Base-by-base conservation (phyloP, 2,113 vertebrate species). In the Megaceryle maxima region DNA sequence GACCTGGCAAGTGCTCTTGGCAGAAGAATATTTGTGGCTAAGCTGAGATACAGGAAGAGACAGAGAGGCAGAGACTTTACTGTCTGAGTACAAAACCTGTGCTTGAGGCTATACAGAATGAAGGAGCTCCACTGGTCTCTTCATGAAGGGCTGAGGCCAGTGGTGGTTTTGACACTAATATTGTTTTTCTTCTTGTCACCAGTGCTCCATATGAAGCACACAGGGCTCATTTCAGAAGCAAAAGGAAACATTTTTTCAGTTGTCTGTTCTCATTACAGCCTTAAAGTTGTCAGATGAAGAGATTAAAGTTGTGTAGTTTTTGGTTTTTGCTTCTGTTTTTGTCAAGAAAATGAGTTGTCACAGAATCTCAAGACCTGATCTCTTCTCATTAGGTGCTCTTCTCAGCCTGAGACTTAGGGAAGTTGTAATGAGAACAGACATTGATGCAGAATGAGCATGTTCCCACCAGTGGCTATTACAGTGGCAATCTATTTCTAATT, bases 291-390 rank as follows among this genome's bases (percentile, higher is more conserved):
- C 91, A 33, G 57, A 87, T 56, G 56, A 91, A 78, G 35, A 89
- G 80, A 94, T 97, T 95, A 95, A 66, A 74, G 31, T 48, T 89
- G 59, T 83, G 81, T 90, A 44, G 0, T 68, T 95, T 73, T 93
- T 75, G 33, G 0, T 72, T 95, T 73, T 94, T 75, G 29, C 91
- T 95, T 64, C 87, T 80, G 84, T 84, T 92, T 90, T 88, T 93
- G 94, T 75, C 63, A 95, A 78, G 89, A 96, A 90, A 97, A 95
- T 35, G n/a, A 81, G 24, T 82, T 96, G 92, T 89, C 91, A 68
- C 63, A 85, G 78, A 90, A 96, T 72, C 79, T 92, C 41, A 41
- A 73, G 68, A 78, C 59, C 63, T 90, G 82, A 50, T 95, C 63
- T 92, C 66, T 90, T 91, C 55, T 90, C 39, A 78, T 95, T 94